phyloP scores from a whole-genome alignment of 2,888 invertebrate genomes.

The Girardia tigrina region DNA sequence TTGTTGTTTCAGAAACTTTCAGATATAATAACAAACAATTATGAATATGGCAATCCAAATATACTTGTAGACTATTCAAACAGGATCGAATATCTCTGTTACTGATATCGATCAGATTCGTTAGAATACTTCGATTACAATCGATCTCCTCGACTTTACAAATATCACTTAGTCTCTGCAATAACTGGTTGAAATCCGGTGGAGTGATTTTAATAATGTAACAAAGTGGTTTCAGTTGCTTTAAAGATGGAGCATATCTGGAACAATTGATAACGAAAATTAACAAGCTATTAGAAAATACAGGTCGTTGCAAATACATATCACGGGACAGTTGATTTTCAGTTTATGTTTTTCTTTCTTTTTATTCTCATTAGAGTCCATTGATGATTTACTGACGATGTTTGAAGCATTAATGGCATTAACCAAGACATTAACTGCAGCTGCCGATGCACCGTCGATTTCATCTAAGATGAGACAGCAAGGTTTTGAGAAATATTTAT shows the following conservation, averaged over 20 bases:
- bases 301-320: constrained; percentile 90
- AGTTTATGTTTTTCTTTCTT: constrained; percentile 40
- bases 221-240: constrained; percentile 64
- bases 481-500: constrained; percentile 55
- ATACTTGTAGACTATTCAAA: constrained; percentile 65
- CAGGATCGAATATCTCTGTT: constrained; percentile 80
- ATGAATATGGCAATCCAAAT: not conserved
- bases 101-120: constrained; percentile 68
- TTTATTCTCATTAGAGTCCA: not conserved
- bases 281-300: constrained; percentile 55
- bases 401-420: constrained; percentile 59
- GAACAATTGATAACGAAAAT: constrained; percentile 17
- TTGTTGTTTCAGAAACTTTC: not conserved
- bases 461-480: constrained; percentile 86
- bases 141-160: constrained; percentile 57
- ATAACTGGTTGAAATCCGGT: constrained; percentile 53
- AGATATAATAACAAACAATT: too few relatives aligned
- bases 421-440: constrained; percentile 71
- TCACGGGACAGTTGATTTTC: constrained; percentile 66
- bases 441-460: constrained; percentile 82
- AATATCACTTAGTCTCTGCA: constrained; percentile 57
- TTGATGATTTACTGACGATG: constrained; percentile 12
- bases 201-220: constrained; percentile 58
- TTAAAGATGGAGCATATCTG: constrained; percentile 60
- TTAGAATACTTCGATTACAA: constrained; percentile 60